Base-by-base conservation (phyloP, 2,888 invertebrate genomes). In the Tenthredo scrophulariae region DNA sequence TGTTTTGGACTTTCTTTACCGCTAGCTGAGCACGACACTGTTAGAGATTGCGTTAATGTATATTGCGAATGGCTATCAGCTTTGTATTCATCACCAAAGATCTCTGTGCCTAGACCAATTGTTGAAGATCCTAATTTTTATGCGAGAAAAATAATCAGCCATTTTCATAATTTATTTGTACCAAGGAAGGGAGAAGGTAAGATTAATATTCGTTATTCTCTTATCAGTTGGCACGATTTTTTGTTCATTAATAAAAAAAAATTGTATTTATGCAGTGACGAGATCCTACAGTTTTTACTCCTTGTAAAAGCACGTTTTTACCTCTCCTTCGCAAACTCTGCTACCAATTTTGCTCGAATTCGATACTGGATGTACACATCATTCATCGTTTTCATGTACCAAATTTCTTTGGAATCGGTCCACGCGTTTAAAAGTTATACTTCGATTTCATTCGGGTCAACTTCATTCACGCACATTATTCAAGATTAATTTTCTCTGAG, bases 11-110 rank as follows among this genome's bases (percentile, higher is more conserved):
- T 99, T 5, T 97, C 98, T 18, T 94, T 99, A 72, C 98, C 98
- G 0, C 94, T 99, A 75, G 95, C 96, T 54, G 99, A 99, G 93
- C 98, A 98, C 92, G 98, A 98, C 90, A 98, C 98, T 0, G 97
- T 99, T 83, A 97, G 98, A 88, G 98, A 99, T 93, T 99, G 99
- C 93, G 99, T 99, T 67, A 98, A 98, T 92, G 97, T 99, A 54
- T 99, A 99, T 92, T 99, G 98, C 93, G 98, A 99, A 91, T 99
- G 99, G 99, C 94, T 99, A 87, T 97, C 97, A 0, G 97, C 98
- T 2, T 94, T 99, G 87, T 96, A 97, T 88, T 96, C 97, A 37
- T 95, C 96, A 40, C 97, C 98, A 0, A 97, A 98, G 91, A 96
- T 97, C 84, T 97, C 98, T 89, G 97, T 99, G 26, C 99, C 99